Evolutionary conservation across 2,797 vertebrate species (phyloP).

Genomic region (Platalea minor): DNA sequence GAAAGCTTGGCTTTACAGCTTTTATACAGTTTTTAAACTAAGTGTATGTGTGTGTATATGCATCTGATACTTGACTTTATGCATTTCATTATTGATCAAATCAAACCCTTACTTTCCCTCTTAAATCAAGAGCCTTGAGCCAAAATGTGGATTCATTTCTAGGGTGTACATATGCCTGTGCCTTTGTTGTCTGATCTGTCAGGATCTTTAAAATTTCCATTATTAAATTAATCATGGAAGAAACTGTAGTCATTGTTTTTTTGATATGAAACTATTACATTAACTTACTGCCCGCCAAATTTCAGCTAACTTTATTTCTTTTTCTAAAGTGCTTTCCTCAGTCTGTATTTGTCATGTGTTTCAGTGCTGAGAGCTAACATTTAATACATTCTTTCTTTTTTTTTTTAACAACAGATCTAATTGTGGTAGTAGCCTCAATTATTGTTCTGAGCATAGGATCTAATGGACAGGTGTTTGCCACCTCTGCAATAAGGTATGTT

Average conservation of each 20-base stretch:
- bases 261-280: not conserved
- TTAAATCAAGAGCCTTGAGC: not conserved
- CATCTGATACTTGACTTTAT: not conserved
- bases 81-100: not conserved
- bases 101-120: not conserved
- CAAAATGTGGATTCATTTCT: not conserved
- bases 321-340: not conserved
- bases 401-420: slow-evolving; percentile 80
- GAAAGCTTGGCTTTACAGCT: not conserved
- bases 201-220: not conserved
- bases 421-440: slow-evolving; percentile 89
- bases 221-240: not conserved
- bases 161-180: not conserved
- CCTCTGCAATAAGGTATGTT: slow-evolving; percentile 87
- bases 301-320: not conserved
- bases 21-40: not conserved
- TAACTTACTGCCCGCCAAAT: not conserved
- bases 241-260: not conserved
- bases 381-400: not conserved
- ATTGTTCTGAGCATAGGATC: slow-evolving; percentile 90
- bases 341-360: not conserved
- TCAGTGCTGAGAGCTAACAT: not conserved
- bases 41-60: not conserved
- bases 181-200: not conserved
- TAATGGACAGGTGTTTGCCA: slow-evolving; percentile 91